These are phyloP conservation scores for Catocala nupta DNA, from an alignment of 2,888 invertebrate genomes.

Conservation along the genomic window DNA sequence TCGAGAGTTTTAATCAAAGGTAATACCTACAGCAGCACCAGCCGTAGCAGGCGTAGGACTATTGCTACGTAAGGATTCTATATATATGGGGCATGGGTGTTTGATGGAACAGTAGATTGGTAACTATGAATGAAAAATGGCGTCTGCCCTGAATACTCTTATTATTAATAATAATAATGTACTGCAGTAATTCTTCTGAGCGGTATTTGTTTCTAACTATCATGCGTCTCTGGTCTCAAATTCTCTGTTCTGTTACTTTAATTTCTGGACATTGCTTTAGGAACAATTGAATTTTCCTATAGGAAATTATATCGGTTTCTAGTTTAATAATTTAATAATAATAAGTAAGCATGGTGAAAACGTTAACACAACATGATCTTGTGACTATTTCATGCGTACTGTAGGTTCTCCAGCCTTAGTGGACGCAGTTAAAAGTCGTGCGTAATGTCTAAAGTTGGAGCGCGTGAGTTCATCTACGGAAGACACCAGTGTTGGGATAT, in stretches of 20 bases:
- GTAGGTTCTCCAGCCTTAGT: not conserved
- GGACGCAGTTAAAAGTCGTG: not conserved
- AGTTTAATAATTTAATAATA: constrained; percentile 5
- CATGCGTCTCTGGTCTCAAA: constrained; percentile 5
- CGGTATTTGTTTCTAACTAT: not conserved
- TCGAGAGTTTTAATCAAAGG: too few species aligned
- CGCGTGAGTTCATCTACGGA: not conserved
- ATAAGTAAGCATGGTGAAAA: not conserved
- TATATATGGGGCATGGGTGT: too few species aligned
- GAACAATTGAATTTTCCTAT: not conserved
- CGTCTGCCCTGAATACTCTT: too few species aligned
- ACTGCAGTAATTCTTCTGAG: not conserved
- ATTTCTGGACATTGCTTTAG: not conserved
- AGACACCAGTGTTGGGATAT: not conserved
- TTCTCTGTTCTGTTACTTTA: constrained; percentile 5
- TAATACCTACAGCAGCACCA: too few species aligned
- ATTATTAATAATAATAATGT: too few species aligned
- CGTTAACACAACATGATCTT: not conserved
- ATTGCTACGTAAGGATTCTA: too few species aligned
- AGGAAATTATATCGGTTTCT: constrained; percentile 3
- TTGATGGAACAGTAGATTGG: too few species aligned
- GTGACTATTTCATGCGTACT: not conserved
- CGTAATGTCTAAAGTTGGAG: not conserved
- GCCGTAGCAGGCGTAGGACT: too few species aligned
- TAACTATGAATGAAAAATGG: too few species aligned